These are phyloP conservation scores for Cyrtonyx montezumae DNA, from an alignment of 2,113 vertebrate species.

Conservation along the genomic window DNA sequence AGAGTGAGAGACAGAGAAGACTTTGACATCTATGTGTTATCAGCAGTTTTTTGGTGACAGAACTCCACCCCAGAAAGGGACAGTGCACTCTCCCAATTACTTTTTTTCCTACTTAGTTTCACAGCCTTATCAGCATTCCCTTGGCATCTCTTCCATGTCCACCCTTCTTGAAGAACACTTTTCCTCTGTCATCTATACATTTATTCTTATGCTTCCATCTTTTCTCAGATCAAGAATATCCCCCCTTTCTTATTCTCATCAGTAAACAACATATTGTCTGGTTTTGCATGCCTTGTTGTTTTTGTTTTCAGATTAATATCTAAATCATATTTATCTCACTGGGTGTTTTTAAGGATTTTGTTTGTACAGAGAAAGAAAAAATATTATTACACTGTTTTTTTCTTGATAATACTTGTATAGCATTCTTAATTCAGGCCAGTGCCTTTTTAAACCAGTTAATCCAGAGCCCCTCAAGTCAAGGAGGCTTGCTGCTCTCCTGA, in stretches of 20 bases:
- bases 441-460: conserved; percentile 52
- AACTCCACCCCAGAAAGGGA: background rate
- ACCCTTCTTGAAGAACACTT: background rate
- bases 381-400: background rate
- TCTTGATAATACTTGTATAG: background rate
- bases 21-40: background rate
- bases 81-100: background rate
- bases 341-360: background rate
- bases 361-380: background rate
- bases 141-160: background rate
- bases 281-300: background rate
- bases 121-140: background rate
- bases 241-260: background rate
- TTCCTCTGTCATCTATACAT: background rate
- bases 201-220: background rate
- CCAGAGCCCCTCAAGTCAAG: conserved; percentile 13
- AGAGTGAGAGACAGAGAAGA: background rate
- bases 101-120: background rate
- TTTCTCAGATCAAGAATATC: background rate
- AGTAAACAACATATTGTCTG: background rate
- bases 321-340: background rate
- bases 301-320: background rate
- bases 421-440: conserved; percentile 12
- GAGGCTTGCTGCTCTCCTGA: background rate
- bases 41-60: background rate